A percentile compares a stretch with the other conserved stretches of the same genome.
These are phyloP conservation scores for Otis tarda DNA, from an alignment of 2,113 vertebrate species.

Conservation along the genomic window DNA sequence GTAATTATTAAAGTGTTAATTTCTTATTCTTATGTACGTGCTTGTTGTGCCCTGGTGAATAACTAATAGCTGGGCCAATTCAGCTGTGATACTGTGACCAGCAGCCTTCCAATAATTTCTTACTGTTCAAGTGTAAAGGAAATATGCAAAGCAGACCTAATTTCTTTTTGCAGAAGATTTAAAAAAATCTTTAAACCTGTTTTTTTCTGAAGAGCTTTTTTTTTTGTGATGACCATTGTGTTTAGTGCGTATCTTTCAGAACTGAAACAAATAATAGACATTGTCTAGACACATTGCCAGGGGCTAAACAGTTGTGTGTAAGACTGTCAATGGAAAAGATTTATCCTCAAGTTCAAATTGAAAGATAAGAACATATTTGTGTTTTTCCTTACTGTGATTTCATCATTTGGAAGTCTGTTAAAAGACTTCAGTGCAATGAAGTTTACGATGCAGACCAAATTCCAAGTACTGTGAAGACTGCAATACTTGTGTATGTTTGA, in stretches of 20 bases:
- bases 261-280: conserved; percentile 32
- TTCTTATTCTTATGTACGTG: background rate
- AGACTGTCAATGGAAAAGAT: conserved; percentile 35
- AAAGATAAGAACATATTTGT: conserved; percentile 58
- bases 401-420: conserved; percentile 46
- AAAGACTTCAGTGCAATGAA: background rate
- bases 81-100: background rate
- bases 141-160: background rate
- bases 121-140: background rate
- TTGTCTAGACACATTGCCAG: conserved; percentile 63
- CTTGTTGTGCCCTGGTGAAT: background rate
- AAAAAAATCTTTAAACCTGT: background rate
- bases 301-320: conserved; percentile 48
- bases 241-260: background rate
- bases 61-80: background rate
- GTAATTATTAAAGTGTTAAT: background rate
- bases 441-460: background rate
- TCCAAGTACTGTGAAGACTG: background rate
- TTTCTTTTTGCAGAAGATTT: background rate
- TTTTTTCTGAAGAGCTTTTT: background rate
- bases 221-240: conserved; percentile 6
- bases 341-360: conserved; percentile 26
- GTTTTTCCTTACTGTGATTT: conserved; percentile 37
- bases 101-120: background rate
- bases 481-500: background rate